Conservation (phyloP, 2,888 invertebrate species). For the Parthenolecanium corni region DNA sequence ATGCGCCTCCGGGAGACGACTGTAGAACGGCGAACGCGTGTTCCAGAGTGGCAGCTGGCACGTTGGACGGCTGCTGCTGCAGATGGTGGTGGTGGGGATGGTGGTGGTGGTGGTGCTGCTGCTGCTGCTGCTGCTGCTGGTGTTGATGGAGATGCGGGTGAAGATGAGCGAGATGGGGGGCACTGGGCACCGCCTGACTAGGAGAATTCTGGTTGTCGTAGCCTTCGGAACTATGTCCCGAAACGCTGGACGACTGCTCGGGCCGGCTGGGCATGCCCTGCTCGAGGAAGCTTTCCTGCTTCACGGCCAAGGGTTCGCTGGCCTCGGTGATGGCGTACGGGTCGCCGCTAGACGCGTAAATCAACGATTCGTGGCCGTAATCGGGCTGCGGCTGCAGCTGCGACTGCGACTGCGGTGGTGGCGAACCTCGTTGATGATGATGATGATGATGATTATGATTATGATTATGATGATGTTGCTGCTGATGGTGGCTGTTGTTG, state of each 20-base stretch:
- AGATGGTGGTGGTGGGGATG: background rate
- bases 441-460: background rate
- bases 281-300: no score
- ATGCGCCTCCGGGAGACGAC: background rate
- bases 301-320: conserved; percentile 11
- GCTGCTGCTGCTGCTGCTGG: conserved; percentile 8
- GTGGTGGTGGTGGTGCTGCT: background rate
- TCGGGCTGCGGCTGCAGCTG: conserved; percentile 24
- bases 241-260: no score
- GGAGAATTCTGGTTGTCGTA: background rate
- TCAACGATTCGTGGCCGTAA: conserved; percentile 16
- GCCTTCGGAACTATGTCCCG: background rate
- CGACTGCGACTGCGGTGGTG: background rate
- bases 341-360: conserved; percentile 27
- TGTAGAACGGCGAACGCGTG: background rate
- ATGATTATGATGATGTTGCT: background rate
- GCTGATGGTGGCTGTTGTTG: background rate
- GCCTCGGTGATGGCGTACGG: conserved; percentile 22
- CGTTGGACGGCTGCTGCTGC: background rate
- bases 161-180: background rate
- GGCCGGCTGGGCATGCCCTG: no score
- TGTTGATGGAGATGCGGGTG: background rate
- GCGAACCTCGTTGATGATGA: background rate
- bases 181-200: background rate
- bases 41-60: background rate